These are phyloP conservation scores for Malurus elegans DNA, from an alignment of 2,113 vertebrate species.

Conservation along the genomic window DNA sequence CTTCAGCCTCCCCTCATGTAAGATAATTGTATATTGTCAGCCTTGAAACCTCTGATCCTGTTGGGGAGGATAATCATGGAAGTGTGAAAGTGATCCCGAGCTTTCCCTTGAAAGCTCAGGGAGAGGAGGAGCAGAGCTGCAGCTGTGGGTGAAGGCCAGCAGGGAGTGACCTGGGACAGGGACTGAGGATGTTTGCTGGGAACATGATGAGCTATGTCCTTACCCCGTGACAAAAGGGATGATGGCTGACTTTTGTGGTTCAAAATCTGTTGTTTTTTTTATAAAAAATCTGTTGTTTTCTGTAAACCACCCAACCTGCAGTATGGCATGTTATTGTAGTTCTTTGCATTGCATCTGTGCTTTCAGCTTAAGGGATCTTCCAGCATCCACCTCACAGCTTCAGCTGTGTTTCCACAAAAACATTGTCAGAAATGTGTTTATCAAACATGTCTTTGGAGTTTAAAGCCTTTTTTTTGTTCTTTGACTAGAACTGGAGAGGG, in stretches of 20 bases:
- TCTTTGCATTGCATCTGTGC: not conserved
- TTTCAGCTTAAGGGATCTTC: not conserved
- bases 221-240: not conserved
- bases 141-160: not conserved
- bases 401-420: not conserved
- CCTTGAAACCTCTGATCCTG: not conserved
- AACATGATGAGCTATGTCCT: not conserved
- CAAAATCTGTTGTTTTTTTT: not conserved
- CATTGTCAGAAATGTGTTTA: not conserved
- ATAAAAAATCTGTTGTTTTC: too few relatives aligned
- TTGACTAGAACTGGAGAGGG: not conserved
- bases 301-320: not conserved
- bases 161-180: not conserved
- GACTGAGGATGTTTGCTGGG: not conserved
- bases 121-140: not conserved
- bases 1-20: not conserved
- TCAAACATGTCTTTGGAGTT: not conserved
- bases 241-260: not conserved
- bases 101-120: not conserved
- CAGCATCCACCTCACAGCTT: not conserved
- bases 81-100: not conserved
- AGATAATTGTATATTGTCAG: not conserved
- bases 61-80: not conserved
- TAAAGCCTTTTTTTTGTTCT: not conserved
- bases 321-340: rapidly evolving